Evolutionary conservation across 2,113 vertebrate species (phyloP).

Genomic region (Bambusicola thoracicus): DNA sequence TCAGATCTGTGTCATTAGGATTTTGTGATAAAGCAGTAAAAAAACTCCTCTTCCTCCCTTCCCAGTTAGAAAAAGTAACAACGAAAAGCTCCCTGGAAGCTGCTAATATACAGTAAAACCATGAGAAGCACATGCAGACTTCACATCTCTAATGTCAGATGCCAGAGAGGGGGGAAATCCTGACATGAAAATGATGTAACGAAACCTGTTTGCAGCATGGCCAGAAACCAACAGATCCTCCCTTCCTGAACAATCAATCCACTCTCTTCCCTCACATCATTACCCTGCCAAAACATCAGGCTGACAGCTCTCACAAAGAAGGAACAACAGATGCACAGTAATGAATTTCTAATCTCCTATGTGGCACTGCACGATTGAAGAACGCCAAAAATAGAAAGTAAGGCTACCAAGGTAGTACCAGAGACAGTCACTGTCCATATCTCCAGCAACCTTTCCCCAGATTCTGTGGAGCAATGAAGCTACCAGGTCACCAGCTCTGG

Average conservation of each 20-base stretch:
- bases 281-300: constrained; percentile 35
- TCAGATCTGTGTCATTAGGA: neutral
- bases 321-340: constrained; percentile 10
- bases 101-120: neutral
- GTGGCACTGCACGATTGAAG: neutral
- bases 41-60: neutral
- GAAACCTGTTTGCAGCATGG: neutral
- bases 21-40: neutral
- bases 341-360: constrained; percentile 13
- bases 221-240: neutral
- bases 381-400: neutral
- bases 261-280: constrained; percentile 22
- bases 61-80: neutral
- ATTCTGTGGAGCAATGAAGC: neutral
- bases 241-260: neutral
- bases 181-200: neutral
- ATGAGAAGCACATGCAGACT: neutral
- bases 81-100: neutral
- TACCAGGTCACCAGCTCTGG: neutral
- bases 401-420: neutral
- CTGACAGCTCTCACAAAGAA: constrained; percentile 38
- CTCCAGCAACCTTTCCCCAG: neutral
- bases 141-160: accelerated
- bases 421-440: neutral
- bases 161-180: neutral